Evolutionary conservation across 2,113 vertebrate genomes (phyloP), one percentile per base, ranked within the genome.

Genomic region (Notothenia rossii): DNA sequence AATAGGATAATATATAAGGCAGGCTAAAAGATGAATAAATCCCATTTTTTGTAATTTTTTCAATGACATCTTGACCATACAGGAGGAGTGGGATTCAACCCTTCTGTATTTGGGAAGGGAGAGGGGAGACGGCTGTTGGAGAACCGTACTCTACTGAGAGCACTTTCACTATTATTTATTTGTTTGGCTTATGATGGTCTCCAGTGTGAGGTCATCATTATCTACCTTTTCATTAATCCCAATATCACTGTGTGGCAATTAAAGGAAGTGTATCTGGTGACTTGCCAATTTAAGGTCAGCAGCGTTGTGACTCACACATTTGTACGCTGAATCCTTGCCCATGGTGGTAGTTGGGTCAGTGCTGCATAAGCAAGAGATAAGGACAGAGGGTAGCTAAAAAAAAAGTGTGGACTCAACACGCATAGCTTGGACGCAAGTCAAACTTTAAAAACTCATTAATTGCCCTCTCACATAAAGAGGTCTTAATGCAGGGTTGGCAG

Each of bases 251-350:
- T 48, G 29, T 69, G 40, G 56, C 55, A 77, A 70, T 82, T 81
- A 84, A 60, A 77, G 20, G 63, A 76, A 70, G 71, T 65, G 55
- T 49, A 58, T 50, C 51, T 85, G 80, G 54, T 78, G 65, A 60
- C 6, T 54, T 67, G 76, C 81, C 81, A 79, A 45, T 65, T 80
- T 68, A 17, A 50, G 71, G 60, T 62, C 75, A 84, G 73, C 53
- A 60, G 17, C 51, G 54, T 77, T 18, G 53, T 49, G 63, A 46
- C 51, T 61, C 70, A 56, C 59, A 72, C 5, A 72, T 64, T 50
- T 83, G 56, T 60, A 68, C 36, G 25, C 76, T 81, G 81, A 61
- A 25, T 50, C 36, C 22, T 72, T 53, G 22, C n/a, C 17, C 43
- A 5, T 10, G 5, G 62, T 66, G 25, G 67, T 54, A 64, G 55